Percentiles rank a stretch among this genome's conserved stretches.
Conservation (phyloP, 1,140 invertebrate genomes). For the Solenopsis invicta region DNA sequence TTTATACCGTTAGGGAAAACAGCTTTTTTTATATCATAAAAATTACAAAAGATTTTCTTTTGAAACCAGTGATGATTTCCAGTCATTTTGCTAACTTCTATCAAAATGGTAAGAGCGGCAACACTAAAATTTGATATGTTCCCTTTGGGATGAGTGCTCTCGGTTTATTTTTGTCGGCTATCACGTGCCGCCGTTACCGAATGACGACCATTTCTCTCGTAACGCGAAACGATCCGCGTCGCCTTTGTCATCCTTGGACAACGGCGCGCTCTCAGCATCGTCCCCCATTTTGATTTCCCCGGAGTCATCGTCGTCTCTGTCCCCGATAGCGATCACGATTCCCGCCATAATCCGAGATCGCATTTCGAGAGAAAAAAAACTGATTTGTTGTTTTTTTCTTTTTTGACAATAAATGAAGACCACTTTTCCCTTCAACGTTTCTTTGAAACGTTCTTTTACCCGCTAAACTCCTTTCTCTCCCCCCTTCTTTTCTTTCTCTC, state of each 20-base stretch:
- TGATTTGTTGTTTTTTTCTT: slow-evolving; percentile 27
- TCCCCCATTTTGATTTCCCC: slow-evolving; percentile 63
- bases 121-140: slow-evolving; percentile 51
- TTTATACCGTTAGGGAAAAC: not conserved
- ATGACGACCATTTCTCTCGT: slow-evolving; percentile 39
- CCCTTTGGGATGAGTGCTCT: not conserved
- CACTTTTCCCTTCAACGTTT: slow-evolving; percentile 17
- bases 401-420: slow-evolving; percentile 3
- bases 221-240: slow-evolving; percentile 30
- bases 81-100: not conserved
- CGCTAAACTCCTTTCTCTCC: not conserved
- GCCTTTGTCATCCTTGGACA: slow-evolving; percentile 33
- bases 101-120: slow-evolving; percentile 16
- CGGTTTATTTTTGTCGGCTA: slow-evolving; percentile 33
- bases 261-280: not conserved
- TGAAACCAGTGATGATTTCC: not conserved
- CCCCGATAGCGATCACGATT: slow-evolving; percentile 42
- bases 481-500: too few relatives aligned
- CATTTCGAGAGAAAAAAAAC: not conserved
- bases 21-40: not conserved
- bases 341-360: not conserved
- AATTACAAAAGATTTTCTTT: not conserved
- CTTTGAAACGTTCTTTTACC: slow-evolving; percentile 17
- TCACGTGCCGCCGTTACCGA: not conserved
- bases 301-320: slow-evolving; percentile 57